Conservation (phyloP, 2,113 vertebrate genomes). For the Corydoras maculifer region DNA sequence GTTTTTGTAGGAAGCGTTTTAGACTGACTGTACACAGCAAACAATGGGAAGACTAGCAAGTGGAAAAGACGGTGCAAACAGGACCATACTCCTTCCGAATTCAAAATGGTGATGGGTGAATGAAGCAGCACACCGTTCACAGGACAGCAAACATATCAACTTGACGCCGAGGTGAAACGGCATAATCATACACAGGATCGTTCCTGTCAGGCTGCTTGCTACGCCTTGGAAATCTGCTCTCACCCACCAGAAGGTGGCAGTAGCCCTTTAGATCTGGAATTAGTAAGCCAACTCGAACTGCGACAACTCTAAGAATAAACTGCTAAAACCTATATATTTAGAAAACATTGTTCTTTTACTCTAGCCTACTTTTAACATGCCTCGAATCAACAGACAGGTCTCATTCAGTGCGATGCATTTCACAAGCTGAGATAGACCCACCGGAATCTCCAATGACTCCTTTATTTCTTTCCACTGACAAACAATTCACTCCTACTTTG, state of each 20-base stretch:
- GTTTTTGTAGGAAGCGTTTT: neutral
- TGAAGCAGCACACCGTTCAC: conserved; percentile 24
- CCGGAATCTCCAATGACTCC: neutral
- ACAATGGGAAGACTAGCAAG: conserved; percentile 24
- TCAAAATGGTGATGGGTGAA: neutral
- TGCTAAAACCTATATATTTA: neutral
- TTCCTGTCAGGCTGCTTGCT: conserved; percentile 13
- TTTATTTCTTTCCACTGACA: neutral
- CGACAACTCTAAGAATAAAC: neutral
- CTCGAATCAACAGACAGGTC: neutral
- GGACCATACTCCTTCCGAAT: conserved; percentile 4
- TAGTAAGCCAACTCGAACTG: neutral
- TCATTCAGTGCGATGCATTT: neutral
- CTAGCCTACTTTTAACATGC: neutral
- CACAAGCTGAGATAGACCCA: neutral
- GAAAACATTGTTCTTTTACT: neutral
- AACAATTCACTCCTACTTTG: neutral
- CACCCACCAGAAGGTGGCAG: neutral
- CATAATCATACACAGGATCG: conserved; percentile 9
- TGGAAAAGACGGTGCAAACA: conserved; percentile 6
- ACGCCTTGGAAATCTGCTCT: conserved; percentile 20
- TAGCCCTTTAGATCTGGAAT: conserved; percentile 34
- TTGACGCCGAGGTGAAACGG: conserved; percentile 22
- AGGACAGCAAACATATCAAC: conserved; percentile 8
- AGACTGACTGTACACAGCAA: conserved; percentile 14